Conservation (phyloP, 2,113 vertebrate species). For the Phalacrocorax pelagicus region DNA sequence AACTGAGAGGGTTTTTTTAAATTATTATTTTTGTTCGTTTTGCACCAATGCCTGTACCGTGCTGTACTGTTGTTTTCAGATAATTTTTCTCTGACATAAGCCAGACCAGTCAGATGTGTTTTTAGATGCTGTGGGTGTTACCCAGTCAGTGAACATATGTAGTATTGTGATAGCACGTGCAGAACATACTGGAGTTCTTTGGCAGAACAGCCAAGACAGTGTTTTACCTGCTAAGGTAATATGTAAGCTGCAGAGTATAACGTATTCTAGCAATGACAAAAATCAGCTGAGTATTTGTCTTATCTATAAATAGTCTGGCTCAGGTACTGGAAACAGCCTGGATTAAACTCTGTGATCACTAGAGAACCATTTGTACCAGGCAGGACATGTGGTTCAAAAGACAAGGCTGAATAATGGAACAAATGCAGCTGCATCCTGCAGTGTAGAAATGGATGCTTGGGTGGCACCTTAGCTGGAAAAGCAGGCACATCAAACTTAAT, state of each 20-base stretch:
- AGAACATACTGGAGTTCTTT: neutral
- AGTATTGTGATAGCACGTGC: neutral
- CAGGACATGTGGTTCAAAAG: rapidly evolving
- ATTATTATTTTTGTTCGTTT: neutral
- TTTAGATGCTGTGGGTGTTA: neutral
- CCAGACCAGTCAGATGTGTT: neutral
- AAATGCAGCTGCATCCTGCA: neutral
- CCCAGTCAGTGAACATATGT: neutral
- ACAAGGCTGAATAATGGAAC: neutral
- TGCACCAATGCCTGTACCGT: neutral
- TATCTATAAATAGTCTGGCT: neutral
- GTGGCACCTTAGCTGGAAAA: neutral
- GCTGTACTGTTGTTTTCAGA: neutral
- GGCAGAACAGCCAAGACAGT: neutral
- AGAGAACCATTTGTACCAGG: neutral
- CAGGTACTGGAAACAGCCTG: neutral
- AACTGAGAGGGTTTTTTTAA: neutral
- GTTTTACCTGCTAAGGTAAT: neutral
- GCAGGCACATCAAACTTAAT: neutral
- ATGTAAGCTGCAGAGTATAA: rapidly evolving
- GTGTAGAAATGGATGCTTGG: rapidly evolving
- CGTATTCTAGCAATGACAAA: neutral
- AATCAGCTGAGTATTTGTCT: neutral
- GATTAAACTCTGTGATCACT: neutral
- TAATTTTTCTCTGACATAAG: neutral